These are phyloP conservation scores for Isoperla grammatica DNA, from an alignment of 2,888 invertebrate species.

Conservation along the genomic window DNA sequence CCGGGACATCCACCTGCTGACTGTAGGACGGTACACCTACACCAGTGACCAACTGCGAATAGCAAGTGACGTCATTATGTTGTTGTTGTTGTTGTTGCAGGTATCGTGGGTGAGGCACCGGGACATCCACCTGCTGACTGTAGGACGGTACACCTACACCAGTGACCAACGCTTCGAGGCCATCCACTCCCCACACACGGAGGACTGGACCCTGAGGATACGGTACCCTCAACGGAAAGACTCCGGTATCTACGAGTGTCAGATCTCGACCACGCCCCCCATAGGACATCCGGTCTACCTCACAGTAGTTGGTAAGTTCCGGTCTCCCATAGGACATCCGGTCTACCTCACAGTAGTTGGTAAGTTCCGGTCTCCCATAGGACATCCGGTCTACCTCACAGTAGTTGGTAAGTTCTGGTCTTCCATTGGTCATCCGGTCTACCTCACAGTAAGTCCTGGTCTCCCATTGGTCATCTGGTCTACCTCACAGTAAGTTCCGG, in stretches of 20 bases:
- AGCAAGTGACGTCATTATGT: too few species aligned
- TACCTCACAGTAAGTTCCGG: constrained; percentile 63
- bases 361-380: constrained; percentile 72
- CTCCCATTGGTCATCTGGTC: constrained; percentile 78
- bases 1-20: constrained; percentile 66
- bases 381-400: constrained; percentile 72
- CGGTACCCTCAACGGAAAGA: constrained; percentile 68
- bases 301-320: constrained; percentile 73
- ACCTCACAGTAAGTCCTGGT: constrained; percentile 67
- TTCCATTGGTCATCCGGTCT: constrained; percentile 76
- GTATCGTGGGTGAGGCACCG: constrained; percentile 74
- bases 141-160: constrained; percentile 73
- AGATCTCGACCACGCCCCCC: constrained; percentile 86
- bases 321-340: constrained; percentile 77
- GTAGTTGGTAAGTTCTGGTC: constrained; percentile 78
- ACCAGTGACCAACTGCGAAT: too few species aligned
- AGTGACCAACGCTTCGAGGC: constrained; percentile 81
- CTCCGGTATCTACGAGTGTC: constrained; percentile 81
- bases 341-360: constrained; percentile 78
- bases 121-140: constrained; percentile 68
- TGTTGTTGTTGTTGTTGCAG: too few species aligned
- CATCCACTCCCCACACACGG: constrained; percentile 77
- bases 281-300: constrained; percentile 76
- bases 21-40: constrained; percentile 63
- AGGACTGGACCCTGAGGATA: constrained; percentile 79